Evolutionary conservation across 2,888 invertebrate genomes (phyloP).

Genomic region (Itoplectis maculator): DNA sequence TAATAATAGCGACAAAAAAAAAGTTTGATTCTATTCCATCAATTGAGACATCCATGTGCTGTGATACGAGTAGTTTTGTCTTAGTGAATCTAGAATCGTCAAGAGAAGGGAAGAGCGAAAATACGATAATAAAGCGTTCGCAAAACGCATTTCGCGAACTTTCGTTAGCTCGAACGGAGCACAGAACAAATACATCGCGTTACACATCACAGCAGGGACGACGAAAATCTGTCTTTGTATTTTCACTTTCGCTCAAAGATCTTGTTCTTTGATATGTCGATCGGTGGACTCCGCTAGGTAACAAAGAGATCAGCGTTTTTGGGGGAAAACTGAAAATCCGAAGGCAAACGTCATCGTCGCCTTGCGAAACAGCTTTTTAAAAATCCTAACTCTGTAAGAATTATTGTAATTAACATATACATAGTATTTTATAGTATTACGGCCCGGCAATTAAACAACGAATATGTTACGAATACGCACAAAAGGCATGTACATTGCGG

Average conservation of each 20-base stretch:
- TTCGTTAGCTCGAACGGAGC: background rate
- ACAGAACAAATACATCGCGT: background rate
- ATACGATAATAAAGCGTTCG: background rate
- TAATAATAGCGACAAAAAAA: slow-evolving; percentile 20
- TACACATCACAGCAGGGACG: background rate
- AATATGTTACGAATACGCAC: slow-evolving; percentile 60
- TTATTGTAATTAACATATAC: slow-evolving; percentile 35
- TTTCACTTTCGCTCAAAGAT: too few relatives aligned
- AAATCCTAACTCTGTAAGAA: slow-evolving; percentile 35
- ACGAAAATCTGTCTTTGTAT: too few relatives aligned
- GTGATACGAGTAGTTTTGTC: slow-evolving; percentile 66
- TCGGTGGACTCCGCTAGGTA: too few relatives aligned
- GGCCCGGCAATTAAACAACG: slow-evolving; percentile 56
- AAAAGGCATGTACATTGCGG: slow-evolving; percentile 54
- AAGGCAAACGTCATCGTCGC: background rate
- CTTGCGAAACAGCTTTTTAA: slow-evolving; percentile 26
- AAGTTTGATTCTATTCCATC: slow-evolving; percentile 50
- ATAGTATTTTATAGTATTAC: slow-evolving; percentile 41
- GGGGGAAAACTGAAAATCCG: background rate
- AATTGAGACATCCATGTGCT: slow-evolving; percentile 66
- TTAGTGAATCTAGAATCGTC: slow-evolving; percentile 17
- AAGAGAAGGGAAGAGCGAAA: slow-evolving; percentile 12
- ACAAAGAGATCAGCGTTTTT: too few relatives aligned
- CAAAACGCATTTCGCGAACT: slow-evolving; percentile 22
- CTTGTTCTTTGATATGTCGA: too few relatives aligned